These are phyloP conservation scores for Palloptera scutellata DNA, from an alignment of 2,888 invertebrate species.

Conservation along the genomic window DNA sequence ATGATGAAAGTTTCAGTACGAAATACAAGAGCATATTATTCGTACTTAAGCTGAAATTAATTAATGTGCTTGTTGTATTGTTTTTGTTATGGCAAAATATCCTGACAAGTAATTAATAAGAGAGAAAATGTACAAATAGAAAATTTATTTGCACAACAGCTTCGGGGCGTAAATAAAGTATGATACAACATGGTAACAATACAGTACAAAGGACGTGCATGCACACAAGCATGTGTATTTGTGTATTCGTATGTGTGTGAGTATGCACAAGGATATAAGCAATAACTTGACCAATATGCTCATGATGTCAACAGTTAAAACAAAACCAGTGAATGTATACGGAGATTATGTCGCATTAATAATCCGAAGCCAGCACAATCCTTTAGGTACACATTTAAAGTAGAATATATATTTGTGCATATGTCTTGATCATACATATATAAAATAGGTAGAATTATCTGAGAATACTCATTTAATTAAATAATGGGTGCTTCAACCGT, in stretches of 20 bases:
- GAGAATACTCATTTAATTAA: too few species aligned
- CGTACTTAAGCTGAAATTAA: conserved; percentile 32
- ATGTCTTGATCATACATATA: not conserved
- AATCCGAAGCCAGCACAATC: conserved; percentile 34
- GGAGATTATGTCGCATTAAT: conserved; percentile 50
- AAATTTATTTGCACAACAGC: conserved; percentile 50
- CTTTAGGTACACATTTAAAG: conserved; percentile 11
- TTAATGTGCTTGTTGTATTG: conserved; percentile 21
- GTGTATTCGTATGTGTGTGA: conserved; percentile 10
- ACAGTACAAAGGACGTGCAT: conserved; percentile 6
- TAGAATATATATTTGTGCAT: conserved; percentile 6
- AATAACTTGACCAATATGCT: conserved; percentile 41
- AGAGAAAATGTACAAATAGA: conserved; percentile 39
- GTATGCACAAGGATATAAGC: conserved; percentile 26
- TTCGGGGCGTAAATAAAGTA: conserved; percentile 25
- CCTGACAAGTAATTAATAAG: conserved; percentile 52
- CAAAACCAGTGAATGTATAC: not conserved
- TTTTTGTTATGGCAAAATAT: conserved; percentile 46
- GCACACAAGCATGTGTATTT: conserved; percentile 12
- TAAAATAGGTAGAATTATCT: not conserved
- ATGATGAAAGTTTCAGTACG: not conserved
- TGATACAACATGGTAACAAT: not conserved
- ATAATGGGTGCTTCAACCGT: too few species aligned
- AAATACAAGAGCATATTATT: not conserved
- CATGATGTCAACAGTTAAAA: conserved; percentile 34